Conservation (phyloP, 2,888 invertebrate species). For the Caenorhabditis angaria region DNA sequence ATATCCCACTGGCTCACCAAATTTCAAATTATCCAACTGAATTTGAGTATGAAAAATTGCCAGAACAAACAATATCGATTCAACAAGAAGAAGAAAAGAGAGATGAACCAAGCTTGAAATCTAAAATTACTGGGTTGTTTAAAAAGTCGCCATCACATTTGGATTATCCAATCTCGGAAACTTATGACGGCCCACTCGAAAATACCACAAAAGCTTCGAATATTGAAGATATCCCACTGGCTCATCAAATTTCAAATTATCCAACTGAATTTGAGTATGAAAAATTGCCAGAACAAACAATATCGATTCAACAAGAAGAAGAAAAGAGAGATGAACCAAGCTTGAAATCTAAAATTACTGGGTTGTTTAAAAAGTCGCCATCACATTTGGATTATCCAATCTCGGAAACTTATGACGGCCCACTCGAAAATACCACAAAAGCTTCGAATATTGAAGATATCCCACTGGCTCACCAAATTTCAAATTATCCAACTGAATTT, state of each 20-base stretch:
- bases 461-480: conserved; percentile 35
- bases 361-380: conserved; percentile 15
- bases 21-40: conserved; percentile 12
- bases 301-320: neutral
- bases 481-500: conserved; percentile 22
- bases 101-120: neutral
- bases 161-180: conserved; percentile 41
- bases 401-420: conserved; percentile 38
- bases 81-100: neutral
- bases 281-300: conserved; percentile 12
- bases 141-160: conserved; percentile 36
- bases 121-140: conserved; percentile 37
- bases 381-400: conserved; percentile 51
- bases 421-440: conserved; percentile 38
- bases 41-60: conserved; percentile 10
- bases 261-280: conserved; percentile 12
- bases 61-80: neutral
- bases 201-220: conserved; percentile 29
- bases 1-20: conserved; percentile 17
- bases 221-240: conserved; percentile 36
- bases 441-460: conserved; percentile 23
- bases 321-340: neutral
- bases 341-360: conserved; percentile 8
- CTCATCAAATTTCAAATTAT: conserved; percentile 41
- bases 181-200: conserved; percentile 41